phyloP scores from a whole-genome alignment of 2,797 vertebrate genomes.

The Jordanella pulchra region DNA sequence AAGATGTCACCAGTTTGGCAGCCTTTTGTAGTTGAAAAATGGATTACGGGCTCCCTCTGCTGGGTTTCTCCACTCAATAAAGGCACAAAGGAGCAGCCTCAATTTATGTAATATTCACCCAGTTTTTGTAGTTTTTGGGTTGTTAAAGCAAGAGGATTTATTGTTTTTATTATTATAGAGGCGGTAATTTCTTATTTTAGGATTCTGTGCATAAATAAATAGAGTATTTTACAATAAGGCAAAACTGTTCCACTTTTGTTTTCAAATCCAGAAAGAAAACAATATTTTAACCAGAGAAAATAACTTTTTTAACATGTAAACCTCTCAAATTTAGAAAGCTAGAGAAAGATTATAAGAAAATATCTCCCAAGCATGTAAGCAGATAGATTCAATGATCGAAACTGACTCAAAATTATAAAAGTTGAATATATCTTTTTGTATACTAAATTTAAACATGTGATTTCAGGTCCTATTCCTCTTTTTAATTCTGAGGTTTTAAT shows the following conservation, averaged over 20 bases:
- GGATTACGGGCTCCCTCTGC: conserved; percentile 55
- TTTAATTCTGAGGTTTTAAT: neutral
- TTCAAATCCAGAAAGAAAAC: no score
- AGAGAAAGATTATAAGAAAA: neutral
- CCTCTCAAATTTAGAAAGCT: neutral
- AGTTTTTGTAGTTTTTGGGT: neutral
- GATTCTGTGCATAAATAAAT: neutral
- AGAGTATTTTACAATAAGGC: no score
- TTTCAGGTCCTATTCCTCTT: neutral
- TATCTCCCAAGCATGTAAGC: neutral
- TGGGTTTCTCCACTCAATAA: neutral
- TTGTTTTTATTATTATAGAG: no score
- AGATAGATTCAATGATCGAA: neutral
- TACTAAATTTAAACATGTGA: neutral
- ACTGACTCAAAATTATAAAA: neutral
- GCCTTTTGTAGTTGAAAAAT: neutral
- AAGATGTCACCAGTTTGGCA: neutral
- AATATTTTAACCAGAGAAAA: no score
- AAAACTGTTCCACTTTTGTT: no score
- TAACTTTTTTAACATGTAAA: neutral
- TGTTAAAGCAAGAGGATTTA: neutral
- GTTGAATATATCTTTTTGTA: neutral
- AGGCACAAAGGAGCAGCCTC: neutral
- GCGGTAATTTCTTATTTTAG: no score
- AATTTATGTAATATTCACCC: neutral